Evolutionary conservation across 2,888 invertebrate species (phyloP), one percentile per base, ranked within the genome.

Genomic region (Daptonema setosum): DNA sequence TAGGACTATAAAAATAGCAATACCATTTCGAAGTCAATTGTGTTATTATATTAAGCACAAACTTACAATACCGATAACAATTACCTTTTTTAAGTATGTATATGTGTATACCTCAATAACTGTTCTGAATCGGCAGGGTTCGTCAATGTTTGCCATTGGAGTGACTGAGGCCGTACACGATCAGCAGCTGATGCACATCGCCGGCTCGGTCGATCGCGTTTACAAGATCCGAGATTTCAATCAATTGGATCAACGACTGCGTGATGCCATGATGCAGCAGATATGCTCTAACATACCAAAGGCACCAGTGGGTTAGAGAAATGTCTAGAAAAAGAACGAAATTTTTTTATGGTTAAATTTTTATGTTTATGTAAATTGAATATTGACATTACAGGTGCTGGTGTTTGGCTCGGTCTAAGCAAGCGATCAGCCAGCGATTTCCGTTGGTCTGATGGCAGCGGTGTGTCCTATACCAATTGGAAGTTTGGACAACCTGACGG

Each of bases 161-260:
- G 54, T 57, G 2, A 57, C 57, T 1, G 57, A 57, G 22, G 57
- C 57, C 2, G 57, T 57, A 14, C 24, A 30, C 30, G 57, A 57
- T 29, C 54, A 54, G 43, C 57, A 57, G 51, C 45, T 57, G 41
- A 20, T 54, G 54, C 22, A 24, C 20, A 50, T 57, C n/a, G 57
- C 57, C n/a, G 57, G 57, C 24, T 8, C 3, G 2, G 20, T 54
- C 2, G 54, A 57, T 2, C 48, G 57, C 2, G 57, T 57, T 17
- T 57, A 30, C 54, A 54, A 57, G 41, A 48, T 56, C n/a, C 35
- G 51, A 8, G 56, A 56, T 25, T 56, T 56, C 51, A 35, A 26
- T 2, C 3, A n/a, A 3, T 26, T 56, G 5, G 56, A 56, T 25
- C 2, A 22, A 14, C 11, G 53, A 24, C 56, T 56, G n/a, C 52